Percentiles rank a stretch among this genome's conserved stretches.
These are phyloP conservation scores for Orius insidiosus DNA, from an alignment of 1,140 invertebrate species.

Conservation along the genomic window DNA sequence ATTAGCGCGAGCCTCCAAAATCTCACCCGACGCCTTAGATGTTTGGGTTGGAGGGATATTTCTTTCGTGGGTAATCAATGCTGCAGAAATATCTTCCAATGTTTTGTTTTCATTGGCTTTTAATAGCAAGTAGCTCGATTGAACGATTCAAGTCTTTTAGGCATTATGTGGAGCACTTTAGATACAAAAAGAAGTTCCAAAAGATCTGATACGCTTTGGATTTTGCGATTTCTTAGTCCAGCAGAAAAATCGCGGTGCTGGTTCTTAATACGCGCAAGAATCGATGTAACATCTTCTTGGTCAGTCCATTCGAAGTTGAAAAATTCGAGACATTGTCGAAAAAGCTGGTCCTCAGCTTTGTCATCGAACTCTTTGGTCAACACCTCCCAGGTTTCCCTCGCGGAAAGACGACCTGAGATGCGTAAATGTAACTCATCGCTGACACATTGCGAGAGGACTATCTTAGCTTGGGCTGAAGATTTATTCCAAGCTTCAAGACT, in stretches of 20 bases:
- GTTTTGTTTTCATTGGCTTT: neutral
- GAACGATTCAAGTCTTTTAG: neutral
- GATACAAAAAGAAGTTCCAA: neutral
- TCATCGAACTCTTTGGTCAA: neutral
- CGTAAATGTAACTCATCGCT: constrained; percentile 4
- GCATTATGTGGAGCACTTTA: neutral
- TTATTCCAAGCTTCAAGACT: neutral
- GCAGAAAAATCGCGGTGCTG: neutral
- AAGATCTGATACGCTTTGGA: neutral
- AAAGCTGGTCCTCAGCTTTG: neutral
- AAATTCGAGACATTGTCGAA: constrained; percentile 13
- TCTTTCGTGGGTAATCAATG: neutral
- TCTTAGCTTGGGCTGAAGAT: neutral
- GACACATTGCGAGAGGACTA: neutral
- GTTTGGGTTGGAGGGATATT: too few species aligned
- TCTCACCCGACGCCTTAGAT: too few species aligned
- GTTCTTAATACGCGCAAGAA: neutral
- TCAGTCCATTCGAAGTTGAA: constrained; percentile 13
- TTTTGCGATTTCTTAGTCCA: neutral
- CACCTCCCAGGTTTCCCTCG: neutral
- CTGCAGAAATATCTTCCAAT: neutral
- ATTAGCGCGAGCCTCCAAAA: too few species aligned
- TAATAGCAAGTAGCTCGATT: neutral
- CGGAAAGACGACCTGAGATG: neutral
- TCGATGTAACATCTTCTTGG: constrained; percentile 6